These are phyloP conservation scores for Amazona ochrocephala DNA, from an alignment of 2,797 vertebrate genomes.

Conservation along the genomic window DNA sequence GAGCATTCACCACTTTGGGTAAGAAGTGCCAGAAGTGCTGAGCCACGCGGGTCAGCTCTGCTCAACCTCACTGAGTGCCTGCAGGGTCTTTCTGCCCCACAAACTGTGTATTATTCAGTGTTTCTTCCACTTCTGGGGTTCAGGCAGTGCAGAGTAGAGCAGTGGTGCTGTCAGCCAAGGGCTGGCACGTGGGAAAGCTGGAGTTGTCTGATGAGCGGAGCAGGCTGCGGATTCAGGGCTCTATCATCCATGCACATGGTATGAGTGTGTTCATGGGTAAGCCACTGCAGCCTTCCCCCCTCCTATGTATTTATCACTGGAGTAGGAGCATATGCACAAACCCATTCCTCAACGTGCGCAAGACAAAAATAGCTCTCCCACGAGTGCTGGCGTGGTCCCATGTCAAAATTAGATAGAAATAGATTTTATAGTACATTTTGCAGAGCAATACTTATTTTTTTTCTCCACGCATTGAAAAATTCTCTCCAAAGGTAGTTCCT, in stretches of 20 bases:
- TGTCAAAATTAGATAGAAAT: conserved; percentile 26
- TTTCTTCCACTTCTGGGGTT: accelerated
- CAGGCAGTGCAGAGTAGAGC: not conserved
- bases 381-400: not conserved
- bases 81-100: not conserved
- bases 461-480: accelerated
- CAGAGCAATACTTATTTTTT: not conserved
- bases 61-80: not conserved
- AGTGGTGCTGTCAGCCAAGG: accelerated
- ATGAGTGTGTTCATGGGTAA: not conserved
- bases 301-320: not conserved
- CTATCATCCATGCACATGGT: not conserved
- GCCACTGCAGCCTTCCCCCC: not conserved
- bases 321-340: not conserved
- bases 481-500: not conserved
- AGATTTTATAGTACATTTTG: conserved; percentile 29
- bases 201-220: not conserved
- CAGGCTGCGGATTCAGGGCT: not conserved
- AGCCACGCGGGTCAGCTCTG: accelerated
- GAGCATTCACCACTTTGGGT: not conserved
- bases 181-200: not conserved
- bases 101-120: not conserved
- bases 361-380: conserved; percentile 8
- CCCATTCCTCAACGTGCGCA: not conserved
- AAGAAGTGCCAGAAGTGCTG: no score